Conservation (phyloP, 2,113 vertebrate genomes). For the Alectura lathami region DNA sequence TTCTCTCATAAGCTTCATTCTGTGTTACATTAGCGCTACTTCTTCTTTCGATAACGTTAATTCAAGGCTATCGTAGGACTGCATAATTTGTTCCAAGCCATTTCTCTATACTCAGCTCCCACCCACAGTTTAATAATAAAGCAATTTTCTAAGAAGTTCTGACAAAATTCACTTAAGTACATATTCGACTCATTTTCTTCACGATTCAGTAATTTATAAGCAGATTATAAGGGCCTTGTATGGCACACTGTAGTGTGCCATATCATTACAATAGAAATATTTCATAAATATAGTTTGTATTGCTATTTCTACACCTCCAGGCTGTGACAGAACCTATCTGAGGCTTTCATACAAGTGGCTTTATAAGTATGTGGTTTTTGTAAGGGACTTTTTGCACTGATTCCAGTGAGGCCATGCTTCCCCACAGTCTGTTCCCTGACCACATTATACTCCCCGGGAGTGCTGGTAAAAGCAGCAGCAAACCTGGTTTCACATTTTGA, state of each 20-base stretch:
- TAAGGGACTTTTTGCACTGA: not conserved
- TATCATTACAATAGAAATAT: not conserved
- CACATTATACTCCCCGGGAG: not conserved
- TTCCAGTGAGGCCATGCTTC: not conserved
- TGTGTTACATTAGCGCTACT: not conserved
- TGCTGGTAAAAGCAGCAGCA: not conserved
- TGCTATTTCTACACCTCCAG: not conserved
- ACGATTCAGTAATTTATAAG: not conserved
- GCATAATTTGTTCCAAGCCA: not conserved
- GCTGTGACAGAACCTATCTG: not conserved
- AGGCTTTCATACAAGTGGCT: not conserved
- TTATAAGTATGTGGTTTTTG: not conserved
- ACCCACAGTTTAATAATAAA: not conserved
- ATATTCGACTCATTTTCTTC: not conserved
- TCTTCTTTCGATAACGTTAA: not conserved
- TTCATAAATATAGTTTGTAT: not conserved
- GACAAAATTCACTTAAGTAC: not conserved
- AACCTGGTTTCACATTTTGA: not conserved
- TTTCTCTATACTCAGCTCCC: not conserved
- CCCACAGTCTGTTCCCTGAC: not conserved
- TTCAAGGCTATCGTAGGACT: not conserved
- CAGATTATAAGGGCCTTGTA: not conserved
- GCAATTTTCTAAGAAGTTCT: not conserved
- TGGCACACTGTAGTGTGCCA: not conserved
- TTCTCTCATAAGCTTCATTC: not conserved